Percentiles rank a stretch among this genome's conserved stretches.
Evolutionary conservation across 2,888 invertebrate species (phyloP).

Genomic region (Chrysotoxum bicinctum): DNA sequence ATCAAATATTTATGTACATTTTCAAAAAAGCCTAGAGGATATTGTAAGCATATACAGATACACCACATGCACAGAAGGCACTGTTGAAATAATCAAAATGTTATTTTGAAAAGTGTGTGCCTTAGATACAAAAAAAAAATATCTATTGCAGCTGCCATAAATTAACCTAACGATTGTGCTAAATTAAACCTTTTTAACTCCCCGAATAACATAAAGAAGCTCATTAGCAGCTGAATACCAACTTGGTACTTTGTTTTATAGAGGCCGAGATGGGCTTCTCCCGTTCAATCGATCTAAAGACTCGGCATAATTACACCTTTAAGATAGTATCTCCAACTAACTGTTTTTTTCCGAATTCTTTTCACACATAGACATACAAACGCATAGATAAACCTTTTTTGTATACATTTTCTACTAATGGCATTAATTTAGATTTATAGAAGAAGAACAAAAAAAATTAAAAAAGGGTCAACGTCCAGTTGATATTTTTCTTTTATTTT

Average conservation of each 20-base stretch:
- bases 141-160: background rate
- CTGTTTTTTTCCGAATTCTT: conserved; percentile 10
- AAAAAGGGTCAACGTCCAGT: conserved; percentile 50
- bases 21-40: too few relatives aligned
- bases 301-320: conserved; percentile 26
- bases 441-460: background rate
- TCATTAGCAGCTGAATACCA: conserved; percentile 19
- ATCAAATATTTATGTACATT: too few relatives aligned
- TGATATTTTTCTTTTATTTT: conserved; percentile 5
- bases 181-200: conserved; percentile 1
- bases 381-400: background rate
- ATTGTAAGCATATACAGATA: too few relatives aligned
- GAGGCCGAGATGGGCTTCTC: background rate
- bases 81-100: too few relatives aligned
- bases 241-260: background rate
- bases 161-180: conserved; percentile 4
- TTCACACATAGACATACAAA: background rate
- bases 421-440: conserved; percentile 18
- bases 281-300: conserved; percentile 17
- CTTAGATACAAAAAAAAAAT: conserved; percentile 8
- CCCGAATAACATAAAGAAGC: background rate
- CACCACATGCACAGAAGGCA: too few relatives aligned
- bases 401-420: conserved; percentile 8
- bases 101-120: background rate
- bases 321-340: conserved; percentile 18